A percentile compares a stretch with the other conserved stretches of the same genome.
Evolutionary conservation across 2,888 invertebrate species (phyloP).

Genomic region (Hyppa rectilinea): DNA sequence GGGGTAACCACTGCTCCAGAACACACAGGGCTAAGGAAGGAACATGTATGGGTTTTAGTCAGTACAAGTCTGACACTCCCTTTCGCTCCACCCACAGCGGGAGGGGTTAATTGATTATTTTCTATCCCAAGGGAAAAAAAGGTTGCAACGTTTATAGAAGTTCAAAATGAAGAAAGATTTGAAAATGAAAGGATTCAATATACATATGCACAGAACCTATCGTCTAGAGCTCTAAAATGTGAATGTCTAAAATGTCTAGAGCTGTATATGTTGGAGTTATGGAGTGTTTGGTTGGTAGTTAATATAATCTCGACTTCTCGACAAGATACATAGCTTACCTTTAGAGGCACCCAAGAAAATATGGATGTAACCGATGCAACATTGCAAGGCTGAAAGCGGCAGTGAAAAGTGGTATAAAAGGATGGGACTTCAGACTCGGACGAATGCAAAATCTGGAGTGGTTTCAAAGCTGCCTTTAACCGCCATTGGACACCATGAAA

Average conservation of each 20-base stretch:
- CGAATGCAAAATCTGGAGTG: slow-evolving; percentile 1
- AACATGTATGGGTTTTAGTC: too few relatives aligned
- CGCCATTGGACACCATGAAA: slow-evolving; percentile 18
- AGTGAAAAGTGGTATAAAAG: not conserved
- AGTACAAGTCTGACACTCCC: too few relatives aligned
- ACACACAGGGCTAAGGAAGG: too few relatives aligned
- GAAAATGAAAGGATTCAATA: not conserved
- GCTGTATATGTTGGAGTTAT: too few relatives aligned
- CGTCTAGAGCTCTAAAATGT: too few relatives aligned
- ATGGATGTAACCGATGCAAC: not conserved
- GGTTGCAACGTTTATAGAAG: not conserved
- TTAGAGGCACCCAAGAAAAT: not conserved
- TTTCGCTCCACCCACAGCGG: too few relatives aligned
- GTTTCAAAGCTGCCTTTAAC: not conserved
- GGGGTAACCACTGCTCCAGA: too few relatives aligned
- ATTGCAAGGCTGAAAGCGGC: not conserved
- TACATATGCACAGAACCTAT: too few relatives aligned
- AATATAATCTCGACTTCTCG: not conserved
- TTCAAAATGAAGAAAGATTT: not conserved
- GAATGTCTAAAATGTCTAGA: too few relatives aligned
- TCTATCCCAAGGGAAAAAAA: not conserved
- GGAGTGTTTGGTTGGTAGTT: too few relatives aligned
- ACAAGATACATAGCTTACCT: not conserved
- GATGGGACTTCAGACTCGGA: not conserved
- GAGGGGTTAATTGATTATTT: too few relatives aligned